phyloP scores from a whole-genome alignment of 1,140 invertebrate species.

The Listronotus bonariensis region DNA sequence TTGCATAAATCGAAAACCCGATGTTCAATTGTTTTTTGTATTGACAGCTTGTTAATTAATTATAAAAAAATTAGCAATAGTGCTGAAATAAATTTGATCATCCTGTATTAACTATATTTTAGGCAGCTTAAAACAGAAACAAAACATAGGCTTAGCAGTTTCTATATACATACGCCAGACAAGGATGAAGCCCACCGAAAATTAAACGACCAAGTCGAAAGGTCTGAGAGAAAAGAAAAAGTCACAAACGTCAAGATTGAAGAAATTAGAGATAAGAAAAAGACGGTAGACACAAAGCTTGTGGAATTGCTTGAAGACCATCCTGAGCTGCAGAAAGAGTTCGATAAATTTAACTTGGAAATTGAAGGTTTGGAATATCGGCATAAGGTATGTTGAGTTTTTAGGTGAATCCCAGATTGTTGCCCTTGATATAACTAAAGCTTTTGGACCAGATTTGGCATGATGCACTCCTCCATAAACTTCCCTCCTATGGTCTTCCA shows the following conservation, averaged over 20 bases:
- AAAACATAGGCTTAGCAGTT: slow-evolving; percentile 55
- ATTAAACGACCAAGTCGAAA: slow-evolving; percentile 56
- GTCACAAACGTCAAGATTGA: slow-evolving; percentile 54
- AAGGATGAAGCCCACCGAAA: slow-evolving; percentile 57
- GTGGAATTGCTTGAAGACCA: slow-evolving; percentile 52
- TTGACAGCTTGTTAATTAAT: too few relatives aligned
- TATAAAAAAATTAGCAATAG: too few relatives aligned
- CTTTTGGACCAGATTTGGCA: too few relatives aligned
- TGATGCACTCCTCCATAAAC: too few relatives aligned
- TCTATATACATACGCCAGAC: slow-evolving; percentile 50
- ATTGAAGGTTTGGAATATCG: slow-evolving; percentile 15
- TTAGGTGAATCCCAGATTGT: too few relatives aligned
- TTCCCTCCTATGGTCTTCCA: too few relatives aligned
- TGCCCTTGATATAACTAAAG: too few relatives aligned
- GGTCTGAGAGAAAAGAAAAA: slow-evolving; percentile 57
- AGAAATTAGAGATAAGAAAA: slow-evolving; percentile 18
- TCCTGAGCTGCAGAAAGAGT: slow-evolving; percentile 29
- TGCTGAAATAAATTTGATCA: too few relatives aligned
- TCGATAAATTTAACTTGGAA: slow-evolving; percentile 30
- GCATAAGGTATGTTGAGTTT: slow-evolving; percentile 33
- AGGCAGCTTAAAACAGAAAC: slow-evolving; percentile 56
- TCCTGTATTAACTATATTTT: background rate
- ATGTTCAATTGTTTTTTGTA: too few relatives aligned
- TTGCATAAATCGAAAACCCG: too few relatives aligned
- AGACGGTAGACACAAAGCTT: slow-evolving; percentile 39